phyloP scores from a whole-genome alignment of 2,888 invertebrate genomes.

The Drosophila subsilvestris region DNA sequence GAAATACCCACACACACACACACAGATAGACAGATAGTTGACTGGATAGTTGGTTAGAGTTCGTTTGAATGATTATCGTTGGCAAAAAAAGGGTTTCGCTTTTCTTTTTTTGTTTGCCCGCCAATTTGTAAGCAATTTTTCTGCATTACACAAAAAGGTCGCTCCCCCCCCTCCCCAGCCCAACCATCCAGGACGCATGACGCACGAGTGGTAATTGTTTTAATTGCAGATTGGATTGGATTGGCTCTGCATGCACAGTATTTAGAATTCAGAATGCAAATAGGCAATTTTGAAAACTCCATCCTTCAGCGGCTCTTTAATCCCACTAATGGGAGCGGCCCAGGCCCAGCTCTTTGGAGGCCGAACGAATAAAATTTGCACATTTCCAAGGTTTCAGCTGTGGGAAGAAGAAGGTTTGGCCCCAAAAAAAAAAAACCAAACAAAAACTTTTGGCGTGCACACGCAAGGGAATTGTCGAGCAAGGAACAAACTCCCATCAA shows the following conservation, averaged over 20 bases:
- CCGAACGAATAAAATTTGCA: conserved; percentile 39
- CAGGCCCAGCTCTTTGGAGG: conserved; percentile 13
- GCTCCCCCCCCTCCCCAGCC: no score
- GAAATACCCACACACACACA: conserved; percentile 54
- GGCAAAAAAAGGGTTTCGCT: not conserved
- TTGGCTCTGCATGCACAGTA: conserved; percentile 27
- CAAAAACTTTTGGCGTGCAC: conserved; percentile 58
- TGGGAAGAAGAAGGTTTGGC: conserved; percentile 27
- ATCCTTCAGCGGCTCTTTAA: conserved; percentile 22
- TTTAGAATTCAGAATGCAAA: conserved; percentile 47
- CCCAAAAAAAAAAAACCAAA: conserved; percentile 45
- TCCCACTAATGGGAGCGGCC: conserved; percentile 24
- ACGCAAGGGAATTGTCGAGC: conserved; percentile 58
- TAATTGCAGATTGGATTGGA: conserved; percentile 40
- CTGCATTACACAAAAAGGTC: conserved; percentile 44
- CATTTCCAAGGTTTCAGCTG: conserved; percentile 17
- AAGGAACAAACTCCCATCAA: conserved; percentile 48
- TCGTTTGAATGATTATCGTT: not conserved
- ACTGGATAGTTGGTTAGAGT: no score
- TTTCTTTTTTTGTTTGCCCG: conserved; percentile 5
- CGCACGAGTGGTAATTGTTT: conserved; percentile 43
- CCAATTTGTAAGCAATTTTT: conserved; percentile 47
- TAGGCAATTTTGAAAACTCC: conserved; percentile 25
- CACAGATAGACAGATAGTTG: not conserved
- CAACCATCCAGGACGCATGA: conserved; percentile 54